Conservation (phyloP, 2,797 vertebrate genomes). For the Champsocephalus gunnari region DNA sequence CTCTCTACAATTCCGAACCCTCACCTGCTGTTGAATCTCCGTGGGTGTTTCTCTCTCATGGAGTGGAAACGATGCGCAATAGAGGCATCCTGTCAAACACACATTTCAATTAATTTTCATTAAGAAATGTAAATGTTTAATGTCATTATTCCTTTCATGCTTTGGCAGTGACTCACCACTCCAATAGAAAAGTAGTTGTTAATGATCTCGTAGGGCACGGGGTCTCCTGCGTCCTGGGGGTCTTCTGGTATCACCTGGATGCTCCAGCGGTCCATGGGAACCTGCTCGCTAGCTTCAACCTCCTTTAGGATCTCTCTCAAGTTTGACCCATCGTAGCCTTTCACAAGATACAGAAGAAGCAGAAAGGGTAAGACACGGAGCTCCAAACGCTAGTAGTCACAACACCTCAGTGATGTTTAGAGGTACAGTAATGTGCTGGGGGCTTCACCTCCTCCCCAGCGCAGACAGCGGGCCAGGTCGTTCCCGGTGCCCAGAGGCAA, state of each 20-base stretch:
- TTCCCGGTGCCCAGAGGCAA: conserved; percentile 95
- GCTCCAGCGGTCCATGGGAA: conserved; percentile 92
- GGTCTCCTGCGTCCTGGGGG: conserved; percentile 87
- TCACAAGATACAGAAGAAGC: neutral
- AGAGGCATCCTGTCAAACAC: conserved; percentile 89
- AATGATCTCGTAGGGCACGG: conserved; percentile 94
- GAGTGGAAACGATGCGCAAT: conserved; percentile 95
- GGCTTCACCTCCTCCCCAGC: conserved; percentile 94
- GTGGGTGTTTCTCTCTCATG: conserved; percentile 95
- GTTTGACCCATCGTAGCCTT: conserved; percentile 93
- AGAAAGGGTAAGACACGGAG: neutral
- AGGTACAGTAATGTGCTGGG: neutral
- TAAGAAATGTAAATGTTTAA: neutral
- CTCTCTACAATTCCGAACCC: neutral
- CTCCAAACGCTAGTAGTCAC: neutral
- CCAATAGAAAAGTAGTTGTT: conserved; percentile 98
- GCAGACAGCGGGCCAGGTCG: conserved; percentile 93
- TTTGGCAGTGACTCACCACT: conserved; percentile 86
- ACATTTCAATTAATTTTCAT: neutral
- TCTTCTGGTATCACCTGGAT: conserved; percentile 88
- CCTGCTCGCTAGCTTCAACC: conserved; percentile 83
- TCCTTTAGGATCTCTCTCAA: conserved; percentile 90
- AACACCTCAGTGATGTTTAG: neutral
- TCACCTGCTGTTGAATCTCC: conserved; percentile 96
- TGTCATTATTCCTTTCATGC: neutral